Evolutionary conservation across 2,797 vertebrate species (phyloP).

Genomic region (Leptodactylus fallax): DNA sequence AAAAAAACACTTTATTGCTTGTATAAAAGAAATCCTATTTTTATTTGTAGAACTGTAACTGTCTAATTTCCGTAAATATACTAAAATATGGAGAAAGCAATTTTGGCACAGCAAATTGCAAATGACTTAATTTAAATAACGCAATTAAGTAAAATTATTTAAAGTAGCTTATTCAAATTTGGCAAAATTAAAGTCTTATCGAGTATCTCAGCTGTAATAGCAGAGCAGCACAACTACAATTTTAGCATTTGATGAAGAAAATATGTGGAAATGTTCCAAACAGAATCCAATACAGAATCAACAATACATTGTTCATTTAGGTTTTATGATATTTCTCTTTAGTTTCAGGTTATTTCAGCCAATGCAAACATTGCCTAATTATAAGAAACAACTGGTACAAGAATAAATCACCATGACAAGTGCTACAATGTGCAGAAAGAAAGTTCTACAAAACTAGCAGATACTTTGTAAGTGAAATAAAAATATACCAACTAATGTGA

Average conservation of each 20-base stretch:
- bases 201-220: conserved; percentile 17
- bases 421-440: not conserved
- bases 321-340: not conserved
- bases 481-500: not conserved
- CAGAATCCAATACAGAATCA: not conserved
- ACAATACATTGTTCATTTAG: not conserved
- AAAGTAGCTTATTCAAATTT: conserved; percentile 33
- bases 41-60: not conserved
- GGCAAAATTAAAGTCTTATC: conserved; percentile 6
- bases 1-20: not conserved
- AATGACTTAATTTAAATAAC: conserved; percentile 31
- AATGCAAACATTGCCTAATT: not conserved
- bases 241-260: not conserved
- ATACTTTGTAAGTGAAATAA: not conserved
- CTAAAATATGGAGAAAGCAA: not conserved
- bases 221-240: not conserved
- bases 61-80: not conserved
- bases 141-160: conserved; percentile 35
- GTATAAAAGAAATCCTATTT: not conserved
- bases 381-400: not conserved
- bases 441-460: not conserved
- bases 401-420: conserved; percentile 15
- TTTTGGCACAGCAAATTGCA: conserved; percentile 7
- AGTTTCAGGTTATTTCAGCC: not conserved
- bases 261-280: conserved; percentile 9